These are phyloP conservation scores for Ostrea denselamellosa DNA, from an alignment of 1,140 invertebrate species.

Conservation along the genomic window DNA sequence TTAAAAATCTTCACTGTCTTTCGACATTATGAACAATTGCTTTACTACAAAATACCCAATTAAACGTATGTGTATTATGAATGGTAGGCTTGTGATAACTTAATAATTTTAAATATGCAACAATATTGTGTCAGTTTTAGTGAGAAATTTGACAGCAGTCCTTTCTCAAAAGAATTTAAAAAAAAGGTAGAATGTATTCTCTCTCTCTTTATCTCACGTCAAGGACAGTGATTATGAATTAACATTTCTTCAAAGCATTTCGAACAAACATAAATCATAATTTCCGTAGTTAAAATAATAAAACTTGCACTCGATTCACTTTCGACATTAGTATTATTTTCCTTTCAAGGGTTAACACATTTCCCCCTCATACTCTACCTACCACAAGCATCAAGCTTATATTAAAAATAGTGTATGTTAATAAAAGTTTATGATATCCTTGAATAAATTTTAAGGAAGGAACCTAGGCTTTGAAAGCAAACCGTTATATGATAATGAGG, in stretches of 20 bases:
- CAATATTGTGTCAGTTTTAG: neutral
- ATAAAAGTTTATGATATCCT: neutral
- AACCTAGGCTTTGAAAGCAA: neutral
- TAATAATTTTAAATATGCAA: neutral
- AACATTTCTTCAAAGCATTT: neutral
- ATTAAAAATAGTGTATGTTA: neutral
- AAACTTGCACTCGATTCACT: constrained; percentile 32
- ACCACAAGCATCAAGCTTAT: neutral
- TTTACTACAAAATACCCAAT: no score
- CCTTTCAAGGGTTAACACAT: neutral
- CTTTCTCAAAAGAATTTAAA: neutral
- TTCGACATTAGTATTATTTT: neutral
- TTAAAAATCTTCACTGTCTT: no score
- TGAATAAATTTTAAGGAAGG: neutral
- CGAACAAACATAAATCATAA: constrained; percentile 20
- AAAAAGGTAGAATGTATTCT: neutral
- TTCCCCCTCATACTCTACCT: neutral
- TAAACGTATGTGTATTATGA: neutral
- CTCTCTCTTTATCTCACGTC: constrained; percentile 14
- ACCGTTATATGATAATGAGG: constrained; percentile 2
- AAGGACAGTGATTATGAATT: constrained; percentile 11
- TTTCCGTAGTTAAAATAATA: neutral
- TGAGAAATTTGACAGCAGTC: neutral
- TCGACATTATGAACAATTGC: no score
- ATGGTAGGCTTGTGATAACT: neutral